Evolutionary conservation across 64 coral and sea anemone genomes (phyloP).

Genomic region (Stichodactyla mertensii): DNA sequence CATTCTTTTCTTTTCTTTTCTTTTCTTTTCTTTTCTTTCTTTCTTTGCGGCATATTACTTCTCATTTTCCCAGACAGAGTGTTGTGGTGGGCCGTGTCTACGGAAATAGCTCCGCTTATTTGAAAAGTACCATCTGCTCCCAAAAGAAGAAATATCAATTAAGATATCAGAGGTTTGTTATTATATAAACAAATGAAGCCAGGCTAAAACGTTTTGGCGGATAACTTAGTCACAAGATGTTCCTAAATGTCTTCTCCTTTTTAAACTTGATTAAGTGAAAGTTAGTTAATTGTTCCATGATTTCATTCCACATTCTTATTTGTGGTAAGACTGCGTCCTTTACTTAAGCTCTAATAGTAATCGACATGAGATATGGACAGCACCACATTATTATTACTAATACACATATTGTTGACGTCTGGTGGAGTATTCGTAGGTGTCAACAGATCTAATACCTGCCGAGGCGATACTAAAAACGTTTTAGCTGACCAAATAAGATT

Average conservation of each 20-base stretch:
- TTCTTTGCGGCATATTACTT: too few species aligned
- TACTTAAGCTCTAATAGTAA: not conserved
- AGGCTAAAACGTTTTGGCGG: not conserved
- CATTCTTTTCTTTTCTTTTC: too few species aligned
- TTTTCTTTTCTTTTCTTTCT: too few species aligned
- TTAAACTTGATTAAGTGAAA: not conserved
- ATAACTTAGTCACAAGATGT: not conserved
- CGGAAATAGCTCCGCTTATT: not conserved
- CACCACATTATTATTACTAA: not conserved
- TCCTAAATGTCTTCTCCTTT: not conserved
- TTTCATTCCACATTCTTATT: not conserved
- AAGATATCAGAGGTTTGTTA: not conserved
- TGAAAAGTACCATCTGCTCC: not conserved
- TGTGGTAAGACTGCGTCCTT: not conserved
- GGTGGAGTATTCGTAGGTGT: not conserved
- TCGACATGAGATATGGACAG: not conserved
- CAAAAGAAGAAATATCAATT: not conserved
- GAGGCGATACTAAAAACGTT: not conserved
- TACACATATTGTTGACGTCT: not conserved
- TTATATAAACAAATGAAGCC: not conserved
- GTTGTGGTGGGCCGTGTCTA: too few species aligned
- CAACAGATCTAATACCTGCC: not conserved
- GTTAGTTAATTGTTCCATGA: not conserved
- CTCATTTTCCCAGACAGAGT: too few species aligned
- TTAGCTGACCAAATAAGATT: not conserved